Percentiles rank a stretch among this genome's conserved stretches.
These are phyloP conservation scores for Byasa hedistus DNA, from an alignment of 2,888 invertebrate genomes.

Conservation along the genomic window DNA sequence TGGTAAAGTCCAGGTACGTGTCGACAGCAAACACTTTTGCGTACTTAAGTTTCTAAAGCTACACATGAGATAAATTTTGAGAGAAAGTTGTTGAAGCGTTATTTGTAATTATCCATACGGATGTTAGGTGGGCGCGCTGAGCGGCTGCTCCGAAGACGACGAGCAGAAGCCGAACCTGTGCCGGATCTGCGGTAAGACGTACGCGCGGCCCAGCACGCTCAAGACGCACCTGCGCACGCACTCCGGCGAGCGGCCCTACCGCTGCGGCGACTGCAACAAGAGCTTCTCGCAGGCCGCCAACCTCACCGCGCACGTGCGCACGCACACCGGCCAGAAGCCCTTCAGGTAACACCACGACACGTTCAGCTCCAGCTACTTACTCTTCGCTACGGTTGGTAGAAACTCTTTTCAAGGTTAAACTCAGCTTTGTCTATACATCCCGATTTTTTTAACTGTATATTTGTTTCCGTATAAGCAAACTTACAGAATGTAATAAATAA, in stretches of 20 bases:
- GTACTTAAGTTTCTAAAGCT: too few species aligned
- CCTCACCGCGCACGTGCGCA: slow-evolving; percentile 96
- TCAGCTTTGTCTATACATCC: too few species aligned
- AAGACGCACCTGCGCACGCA: slow-evolving; percentile 98
- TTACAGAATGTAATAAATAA: too few species aligned
- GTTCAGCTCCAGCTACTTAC: too few species aligned
- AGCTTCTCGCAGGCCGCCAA: slow-evolving; percentile 99
- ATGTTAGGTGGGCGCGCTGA: slow-evolving; percentile 68
- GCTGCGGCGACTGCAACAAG: slow-evolving; percentile 96
- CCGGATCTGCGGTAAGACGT: slow-evolving; percentile 96
- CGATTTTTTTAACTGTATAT: too few species aligned
- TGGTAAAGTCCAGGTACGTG: slow-evolving; percentile 65
- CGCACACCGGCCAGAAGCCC: slow-evolving; percentile 98
- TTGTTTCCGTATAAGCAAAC: too few species aligned
- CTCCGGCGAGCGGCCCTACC: slow-evolving; percentile 94
- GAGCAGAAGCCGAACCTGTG: slow-evolving; percentile 93
- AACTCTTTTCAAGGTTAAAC: too few species aligned
- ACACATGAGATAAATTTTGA: too few species aligned
- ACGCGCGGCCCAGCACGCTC: slow-evolving; percentile 96
- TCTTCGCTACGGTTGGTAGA: too few species aligned
- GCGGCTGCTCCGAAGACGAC: slow-evolving; percentile 84
- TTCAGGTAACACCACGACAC: slow-evolving; percentile 78
- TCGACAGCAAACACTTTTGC: too few species aligned
- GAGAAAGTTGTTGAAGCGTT: too few species aligned
- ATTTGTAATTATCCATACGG: too few species aligned